phyloP scores from a whole-genome alignment of 1,140 invertebrate genomes.

The Rhynchophorus ferrugineus region DNA sequence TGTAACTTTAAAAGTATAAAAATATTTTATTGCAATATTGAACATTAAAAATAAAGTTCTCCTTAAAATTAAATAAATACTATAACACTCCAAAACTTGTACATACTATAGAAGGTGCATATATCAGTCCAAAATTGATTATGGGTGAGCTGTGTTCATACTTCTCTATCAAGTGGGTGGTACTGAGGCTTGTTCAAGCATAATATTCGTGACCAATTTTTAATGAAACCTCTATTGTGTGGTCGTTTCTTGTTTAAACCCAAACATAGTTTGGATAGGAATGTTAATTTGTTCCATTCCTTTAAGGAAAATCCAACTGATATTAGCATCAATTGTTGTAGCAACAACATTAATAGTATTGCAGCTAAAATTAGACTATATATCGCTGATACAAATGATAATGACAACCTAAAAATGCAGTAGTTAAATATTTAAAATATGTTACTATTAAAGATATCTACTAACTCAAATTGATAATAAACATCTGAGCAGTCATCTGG shows the following conservation, averaged over 20 bases:
- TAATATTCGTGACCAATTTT: constrained; percentile 32
- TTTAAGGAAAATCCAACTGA: constrained; percentile 31
- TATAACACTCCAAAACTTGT: background rate
- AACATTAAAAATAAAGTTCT: background rate
- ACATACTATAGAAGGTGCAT: background rate
- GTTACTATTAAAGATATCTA: constrained; percentile 23
- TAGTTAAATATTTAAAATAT: constrained; percentile 3
- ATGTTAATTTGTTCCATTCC: constrained; percentile 31
- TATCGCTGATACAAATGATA: constrained; percentile 35
- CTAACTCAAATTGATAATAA: constrained; percentile 59
- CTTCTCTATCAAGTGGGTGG: constrained; percentile 6
- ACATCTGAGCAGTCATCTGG: constrained; percentile 66
- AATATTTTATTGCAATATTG: background rate
- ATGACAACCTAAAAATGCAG: constrained; percentile 31
- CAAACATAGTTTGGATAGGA: constrained; percentile 26
- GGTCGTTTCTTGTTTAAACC: constrained; percentile 26
- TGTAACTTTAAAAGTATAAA: background rate
- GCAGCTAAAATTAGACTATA: constrained; percentile 32
- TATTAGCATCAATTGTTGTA: constrained; percentile 32
- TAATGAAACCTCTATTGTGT: constrained; percentile 27
- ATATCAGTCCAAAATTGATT: no score
- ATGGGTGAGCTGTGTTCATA: constrained; percentile 3
- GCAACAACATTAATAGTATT: constrained; percentile 24
- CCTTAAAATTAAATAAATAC: background rate
- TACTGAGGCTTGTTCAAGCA: constrained; percentile 14